Conservation (phyloP, 2,113 vertebrate species). For the Solea solea region DNA sequence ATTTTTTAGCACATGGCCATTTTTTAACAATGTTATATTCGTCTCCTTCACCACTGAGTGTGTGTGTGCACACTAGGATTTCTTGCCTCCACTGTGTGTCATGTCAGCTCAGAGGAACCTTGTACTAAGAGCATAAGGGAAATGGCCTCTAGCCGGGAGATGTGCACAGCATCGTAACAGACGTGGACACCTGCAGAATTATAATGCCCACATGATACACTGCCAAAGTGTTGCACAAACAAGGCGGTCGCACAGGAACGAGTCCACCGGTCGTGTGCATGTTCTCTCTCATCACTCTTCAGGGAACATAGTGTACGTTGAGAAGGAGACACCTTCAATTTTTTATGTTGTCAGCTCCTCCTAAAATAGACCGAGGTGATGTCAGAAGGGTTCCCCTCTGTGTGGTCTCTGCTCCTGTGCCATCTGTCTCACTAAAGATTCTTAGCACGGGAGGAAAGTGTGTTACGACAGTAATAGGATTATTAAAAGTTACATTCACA, state of each 20-base stretch:
- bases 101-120: constrained; percentile 59
- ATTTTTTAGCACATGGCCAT: constrained; percentile 12
- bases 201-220: constrained; percentile 44
- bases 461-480: not conserved
- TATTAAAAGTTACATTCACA: not conserved
- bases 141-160: constrained; percentile 61
- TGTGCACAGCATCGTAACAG: constrained; percentile 68
- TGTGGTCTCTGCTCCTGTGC: constrained; percentile 61
- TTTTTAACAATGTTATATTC: constrained; percentile 26
- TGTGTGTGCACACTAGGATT: constrained; percentile 22
- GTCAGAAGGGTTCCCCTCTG: constrained; percentile 71
- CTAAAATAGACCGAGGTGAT: constrained; percentile 72
- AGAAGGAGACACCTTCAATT: constrained; percentile 13
- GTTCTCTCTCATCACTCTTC: not conserved
- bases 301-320: not conserved
- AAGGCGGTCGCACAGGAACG: not conserved
- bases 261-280: not conserved
- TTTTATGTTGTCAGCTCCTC: constrained; percentile 19
- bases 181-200: constrained; percentile 49
- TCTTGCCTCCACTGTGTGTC: constrained; percentile 42
- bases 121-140: constrained; percentile 59
- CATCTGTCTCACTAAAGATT: constrained; percentile 69
- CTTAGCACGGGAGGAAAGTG: constrained; percentile 1
- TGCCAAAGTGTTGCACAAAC: constrained; percentile 38
- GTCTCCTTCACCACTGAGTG: not conserved